These are phyloP conservation scores for Pseudomugil gertrudae DNA, from an alignment of 2,797 vertebrate genomes.

Conservation along the genomic window DNA sequence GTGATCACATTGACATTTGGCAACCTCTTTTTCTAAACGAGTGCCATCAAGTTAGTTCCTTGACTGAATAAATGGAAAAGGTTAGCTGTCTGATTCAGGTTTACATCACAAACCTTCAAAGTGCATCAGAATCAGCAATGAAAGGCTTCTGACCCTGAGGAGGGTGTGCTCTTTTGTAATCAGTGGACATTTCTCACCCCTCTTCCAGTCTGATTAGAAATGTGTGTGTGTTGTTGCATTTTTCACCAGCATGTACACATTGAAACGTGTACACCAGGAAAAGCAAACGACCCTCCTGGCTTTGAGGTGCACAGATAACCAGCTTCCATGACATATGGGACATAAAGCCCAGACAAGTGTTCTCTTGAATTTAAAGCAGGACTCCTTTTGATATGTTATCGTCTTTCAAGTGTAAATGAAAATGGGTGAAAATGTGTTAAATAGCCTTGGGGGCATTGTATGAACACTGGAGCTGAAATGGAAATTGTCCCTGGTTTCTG, in stretches of 20 bases:
- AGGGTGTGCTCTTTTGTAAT: neutral
- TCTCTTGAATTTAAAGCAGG: slow-evolving; percentile 47
- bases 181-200: neutral
- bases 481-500: slow-evolving; percentile 47
- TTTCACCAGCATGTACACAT: slow-evolving; percentile 34
- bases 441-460: slow-evolving; percentile 59
- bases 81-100: neutral
- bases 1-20: neutral
- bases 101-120: slow-evolving; percentile 12
- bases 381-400: slow-evolving; percentile 63
- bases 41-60: neutral
- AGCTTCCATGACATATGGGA: slow-evolving; percentile 33
- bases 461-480: slow-evolving; percentile 57
- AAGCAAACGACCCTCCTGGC: slow-evolving; percentile 27
- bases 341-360: slow-evolving; percentile 37
- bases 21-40: neutral
- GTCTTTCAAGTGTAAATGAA: slow-evolving; percentile 73
- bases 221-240: slow-evolving; percentile 33
- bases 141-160: slow-evolving; percentile 4
- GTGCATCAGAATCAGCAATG: slow-evolving; percentile 18
- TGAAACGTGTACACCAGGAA: slow-evolving; percentile 47
- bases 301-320: slow-evolving; percentile 35
- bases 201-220: slow-evolving; percentile 26
- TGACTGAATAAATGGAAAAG: neutral
- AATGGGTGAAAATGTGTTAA: slow-evolving; percentile 50